Evolutionary conservation across 2,797 vertebrate species (phyloP), one percentile per base, ranked within the genome.

Genomic region (Dipus sagitta): DNA sequence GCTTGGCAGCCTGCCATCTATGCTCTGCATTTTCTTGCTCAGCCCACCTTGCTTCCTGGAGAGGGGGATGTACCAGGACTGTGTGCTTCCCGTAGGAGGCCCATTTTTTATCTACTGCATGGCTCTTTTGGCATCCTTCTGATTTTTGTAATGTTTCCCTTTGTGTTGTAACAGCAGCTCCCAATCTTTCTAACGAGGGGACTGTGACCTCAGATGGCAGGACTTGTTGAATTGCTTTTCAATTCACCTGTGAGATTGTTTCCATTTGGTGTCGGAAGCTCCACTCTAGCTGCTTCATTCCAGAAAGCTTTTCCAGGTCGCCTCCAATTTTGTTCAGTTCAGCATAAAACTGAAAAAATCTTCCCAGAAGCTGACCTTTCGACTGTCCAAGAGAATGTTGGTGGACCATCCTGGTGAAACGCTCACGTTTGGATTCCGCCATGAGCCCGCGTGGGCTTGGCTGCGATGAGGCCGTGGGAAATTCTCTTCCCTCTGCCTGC

Each of bases 171-270:
- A 64, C 47, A 13, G 64, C 23, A 26, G 24, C 34, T 88, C 23
- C 24, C 34, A 62, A 24, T 68, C 80, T 91, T 88, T 78, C 32
- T 74, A 32, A 52, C 24, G 52, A 62, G 76, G 67, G 82, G 30
- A 13, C 67, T 68, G 4, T 34, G 11, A 18, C 60, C 82, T 71
- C 34, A 30, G 77, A 62, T 72, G 11, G 28, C 65, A 84, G 68
- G 42, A 24, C 79, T 85, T 60, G 60, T 20, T 52, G 85, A 81
- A 92, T 20, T 21, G 65, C 83, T 93, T 87, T 70, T 78, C 4
- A 0, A 32, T 54, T 86, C 38, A 26, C 30, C 76, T 70, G 32
- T 65, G 67, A 32, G 60, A 75, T 2, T 47, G 70, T 70, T 81
- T 26, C 70, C 32, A 28, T 86, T 72, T 62, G 47, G 24, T 30